Evolutionary conservation across 2,113 vertebrate genomes (phyloP).

Genomic region (Cavia aperea): DNA sequence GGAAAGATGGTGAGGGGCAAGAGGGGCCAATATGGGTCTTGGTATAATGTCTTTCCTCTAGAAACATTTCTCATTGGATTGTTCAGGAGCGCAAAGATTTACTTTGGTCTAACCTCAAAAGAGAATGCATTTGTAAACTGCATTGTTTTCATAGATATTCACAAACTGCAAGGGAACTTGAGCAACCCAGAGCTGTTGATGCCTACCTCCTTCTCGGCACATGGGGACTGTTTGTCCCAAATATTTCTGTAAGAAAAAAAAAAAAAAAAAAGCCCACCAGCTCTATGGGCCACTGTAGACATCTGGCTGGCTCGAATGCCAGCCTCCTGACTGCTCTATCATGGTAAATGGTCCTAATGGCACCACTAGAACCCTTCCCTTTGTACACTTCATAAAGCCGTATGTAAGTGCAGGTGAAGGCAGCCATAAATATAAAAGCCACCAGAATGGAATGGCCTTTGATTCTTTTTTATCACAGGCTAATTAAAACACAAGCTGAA

Average conservation of each 20-base stretch:
- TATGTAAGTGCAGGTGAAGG: conserved; percentile 66
- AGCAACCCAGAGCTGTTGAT: rapidly evolving
- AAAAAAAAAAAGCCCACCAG: not conserved
- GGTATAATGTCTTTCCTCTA: not conserved
- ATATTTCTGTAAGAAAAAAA: not conserved
- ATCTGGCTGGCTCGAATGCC: conserved; percentile 21
- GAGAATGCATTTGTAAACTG: not conserved
- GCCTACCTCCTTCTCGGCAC: not conserved
- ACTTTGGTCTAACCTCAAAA: not conserved
- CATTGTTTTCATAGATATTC: not conserved
- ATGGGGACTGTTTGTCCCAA: not conserved
- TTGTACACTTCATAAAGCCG: conserved; percentile 74
- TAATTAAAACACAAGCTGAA: conserved; percentile 78
- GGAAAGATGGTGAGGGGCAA: not conserved
- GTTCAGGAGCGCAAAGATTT: not conserved
- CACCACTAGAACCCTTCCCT: conserved; percentile 37
- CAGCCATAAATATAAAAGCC: conserved; percentile 75
- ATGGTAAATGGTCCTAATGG: conserved; percentile 50
- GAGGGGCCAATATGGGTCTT: not conserved
- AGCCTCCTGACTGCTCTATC: conserved; percentile 47
- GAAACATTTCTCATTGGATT: not conserved
- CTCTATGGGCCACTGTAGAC: not conserved
- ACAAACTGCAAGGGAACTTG: not conserved
- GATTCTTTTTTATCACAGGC: conserved; percentile 76
- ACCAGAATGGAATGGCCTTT: conserved; percentile 74